Conservation (phyloP, 2,113 vertebrate genomes). For the Proteles cristata region DNA sequence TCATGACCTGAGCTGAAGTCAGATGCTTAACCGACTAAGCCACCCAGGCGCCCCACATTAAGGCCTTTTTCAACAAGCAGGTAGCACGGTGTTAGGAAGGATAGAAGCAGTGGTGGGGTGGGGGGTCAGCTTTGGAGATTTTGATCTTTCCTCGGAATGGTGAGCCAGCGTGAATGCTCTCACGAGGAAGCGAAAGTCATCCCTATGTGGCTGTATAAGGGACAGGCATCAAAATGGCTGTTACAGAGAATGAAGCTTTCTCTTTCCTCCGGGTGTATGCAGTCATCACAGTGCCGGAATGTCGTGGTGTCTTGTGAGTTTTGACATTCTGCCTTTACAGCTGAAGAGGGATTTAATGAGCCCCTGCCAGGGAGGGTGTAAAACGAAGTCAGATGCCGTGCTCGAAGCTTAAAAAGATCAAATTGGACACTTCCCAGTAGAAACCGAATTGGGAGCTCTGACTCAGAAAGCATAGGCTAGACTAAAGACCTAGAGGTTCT, state of each 20-base stretch:
- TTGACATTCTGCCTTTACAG: constrained; percentile 31
- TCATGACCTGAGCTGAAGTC: no score
- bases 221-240: constrained; percentile 46
- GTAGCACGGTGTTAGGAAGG: not conserved
- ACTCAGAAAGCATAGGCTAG: not conserved
- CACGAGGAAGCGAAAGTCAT: not conserved
- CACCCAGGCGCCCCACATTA: not conserved
- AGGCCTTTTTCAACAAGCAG: not conserved
- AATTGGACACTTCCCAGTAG: constrained; percentile 14
- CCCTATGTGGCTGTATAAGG: not conserved
- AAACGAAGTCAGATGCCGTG: constrained; percentile 40
- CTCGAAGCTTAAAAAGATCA: constrained; percentile 39
- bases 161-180: not conserved
- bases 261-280: not conserved
- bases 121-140: not conserved
- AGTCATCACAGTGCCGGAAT: not conserved
- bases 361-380: not conserved
- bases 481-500: not conserved
- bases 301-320: constrained; percentile 5
- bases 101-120: not conserved
- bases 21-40: no score
- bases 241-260: constrained; percentile 7
- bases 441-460: constrained; percentile 10
- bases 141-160: constrained; percentile 24
- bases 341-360: constrained; percentile 26